phyloP scores from a whole-genome alignment of 1,140 invertebrate genomes.

The Heliconius hermathena region DNA sequence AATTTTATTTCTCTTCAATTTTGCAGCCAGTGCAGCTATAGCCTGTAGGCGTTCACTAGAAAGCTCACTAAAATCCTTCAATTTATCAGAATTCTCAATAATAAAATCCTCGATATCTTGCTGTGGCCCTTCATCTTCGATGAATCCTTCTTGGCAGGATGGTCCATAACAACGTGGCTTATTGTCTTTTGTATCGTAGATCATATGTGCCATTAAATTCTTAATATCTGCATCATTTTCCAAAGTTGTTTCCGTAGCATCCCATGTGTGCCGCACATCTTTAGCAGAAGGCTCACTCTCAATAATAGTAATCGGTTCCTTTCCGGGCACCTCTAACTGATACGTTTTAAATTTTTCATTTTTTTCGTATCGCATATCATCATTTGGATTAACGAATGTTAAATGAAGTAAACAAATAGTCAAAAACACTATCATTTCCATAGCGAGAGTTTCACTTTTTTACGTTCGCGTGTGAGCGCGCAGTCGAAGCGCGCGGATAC shows the following conservation, averaged over 20 bases:
- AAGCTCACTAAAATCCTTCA: constrained; percentile 78
- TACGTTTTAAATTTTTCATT: constrained; percentile 66
- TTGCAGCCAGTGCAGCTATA: constrained; percentile 70
- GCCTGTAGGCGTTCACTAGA: constrained; percentile 75
- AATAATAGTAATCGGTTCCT: constrained; percentile 81
- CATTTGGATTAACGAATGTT: constrained; percentile 50
- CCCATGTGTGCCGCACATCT: constrained; percentile 48
- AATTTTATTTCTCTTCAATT: constrained; percentile 64
- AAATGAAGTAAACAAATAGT: constrained; percentile 56
- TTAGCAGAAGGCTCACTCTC: constrained; percentile 62
- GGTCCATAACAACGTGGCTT: constrained; percentile 74
- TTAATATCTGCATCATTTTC: constrained; percentile 70
- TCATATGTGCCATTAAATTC: constrained; percentile 74
- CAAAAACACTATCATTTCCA: constrained; percentile 71
- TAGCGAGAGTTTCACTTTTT: constrained; percentile 70
- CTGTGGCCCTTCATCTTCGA: constrained; percentile 61
- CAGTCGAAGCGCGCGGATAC: constrained; percentile 61
- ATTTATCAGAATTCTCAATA: constrained; percentile 82
- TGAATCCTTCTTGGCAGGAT: constrained; percentile 74
- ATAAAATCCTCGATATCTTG: constrained; percentile 83
- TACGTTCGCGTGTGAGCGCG: constrained; percentile 61
- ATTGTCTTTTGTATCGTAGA: constrained; percentile 60
- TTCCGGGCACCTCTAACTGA: constrained; percentile 79
- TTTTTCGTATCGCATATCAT: constrained; percentile 65
- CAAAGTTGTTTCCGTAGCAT: constrained; percentile 44